Conservation (phyloP, 2,113 vertebrate species). For the Campylomormyrus tamandua region DNA sequence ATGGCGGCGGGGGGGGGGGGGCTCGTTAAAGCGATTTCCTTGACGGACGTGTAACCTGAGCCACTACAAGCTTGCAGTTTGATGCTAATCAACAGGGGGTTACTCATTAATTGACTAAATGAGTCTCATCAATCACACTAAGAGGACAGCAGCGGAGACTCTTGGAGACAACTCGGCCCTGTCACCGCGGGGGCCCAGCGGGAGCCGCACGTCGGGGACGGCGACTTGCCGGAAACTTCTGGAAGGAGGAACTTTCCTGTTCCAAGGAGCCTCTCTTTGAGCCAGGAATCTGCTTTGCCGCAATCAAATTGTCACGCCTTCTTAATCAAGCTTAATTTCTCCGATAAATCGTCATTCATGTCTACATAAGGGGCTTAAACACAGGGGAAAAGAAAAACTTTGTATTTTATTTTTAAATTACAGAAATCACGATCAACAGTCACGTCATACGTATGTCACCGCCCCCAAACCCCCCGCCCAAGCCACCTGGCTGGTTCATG, state of each 20-base stretch:
- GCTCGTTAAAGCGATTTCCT: constrained; percentile 59
- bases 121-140: constrained; percentile 68
- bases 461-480: background rate
- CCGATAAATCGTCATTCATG: background rate
- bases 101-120: constrained; percentile 71
- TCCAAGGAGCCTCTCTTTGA: background rate
- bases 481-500: background rate
- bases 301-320: constrained; percentile 1
- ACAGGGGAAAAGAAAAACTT: background rate
- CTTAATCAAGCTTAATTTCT: background rate
- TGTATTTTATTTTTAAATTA: background rate
- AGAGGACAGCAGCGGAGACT: constrained; percentile 48
- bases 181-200: constrained; percentile 48
- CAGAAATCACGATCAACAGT: background rate
- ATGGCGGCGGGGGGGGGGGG: constrained; percentile 28
- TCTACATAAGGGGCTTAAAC: background rate
- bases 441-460: background rate
- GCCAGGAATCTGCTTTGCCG: background rate
- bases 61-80: constrained; percentile 63
- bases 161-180: constrained; percentile 38
- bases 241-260: background rate
- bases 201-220: constrained; percentile 52
- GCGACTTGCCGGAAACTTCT: constrained; percentile 27
- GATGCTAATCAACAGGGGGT: constrained; percentile 67
- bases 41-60: constrained; percentile 61